Evolutionary conservation across 2,797 vertebrate genomes (phyloP).

Genomic region (Zalophus californianus): DNA sequence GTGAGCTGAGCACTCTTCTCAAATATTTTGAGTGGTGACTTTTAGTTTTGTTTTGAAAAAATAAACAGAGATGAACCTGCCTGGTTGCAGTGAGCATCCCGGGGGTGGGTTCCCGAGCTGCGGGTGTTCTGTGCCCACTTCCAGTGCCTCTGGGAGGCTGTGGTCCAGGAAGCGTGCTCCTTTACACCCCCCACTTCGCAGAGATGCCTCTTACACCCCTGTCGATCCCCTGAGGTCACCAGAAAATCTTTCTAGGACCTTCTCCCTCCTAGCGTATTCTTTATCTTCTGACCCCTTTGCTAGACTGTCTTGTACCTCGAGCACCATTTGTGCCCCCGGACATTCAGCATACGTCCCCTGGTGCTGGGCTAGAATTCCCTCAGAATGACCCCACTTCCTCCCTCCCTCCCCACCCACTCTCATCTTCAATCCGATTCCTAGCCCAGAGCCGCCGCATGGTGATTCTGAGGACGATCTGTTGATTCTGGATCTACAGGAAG

Average conservation of each 20-base stretch:
- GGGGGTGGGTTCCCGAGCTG: fast-evolving
- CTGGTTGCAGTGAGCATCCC: neutral
- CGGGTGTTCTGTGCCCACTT: fast-evolving
- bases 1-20: slow-evolving; percentile 29
- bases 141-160: fast-evolving
- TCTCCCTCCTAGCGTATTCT: neutral
- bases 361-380: neutral
- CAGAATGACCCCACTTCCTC: fast-evolving
- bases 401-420: neutral
- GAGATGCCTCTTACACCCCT: too few relatives aligned
- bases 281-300: neutral
- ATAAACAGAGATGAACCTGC: slow-evolving; percentile 59
- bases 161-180: too few relatives aligned
- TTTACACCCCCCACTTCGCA: neutral
- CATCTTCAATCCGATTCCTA: neutral
- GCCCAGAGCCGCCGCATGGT: neutral
- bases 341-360: too few relatives aligned
- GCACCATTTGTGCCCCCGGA: neutral
- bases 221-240: fast-evolving
- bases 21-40: slow-evolving; percentile 27
- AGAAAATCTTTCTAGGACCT: neutral
- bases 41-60: slow-evolving; percentile 64
- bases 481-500: neutral
- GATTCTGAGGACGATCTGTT: neutral
- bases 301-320: fast-evolving